Percentiles rank a stretch among this genome's conserved stretches.
phyloP scores from a whole-genome alignment of 2,888 invertebrate species.

The Plutella xylostella region DNA sequence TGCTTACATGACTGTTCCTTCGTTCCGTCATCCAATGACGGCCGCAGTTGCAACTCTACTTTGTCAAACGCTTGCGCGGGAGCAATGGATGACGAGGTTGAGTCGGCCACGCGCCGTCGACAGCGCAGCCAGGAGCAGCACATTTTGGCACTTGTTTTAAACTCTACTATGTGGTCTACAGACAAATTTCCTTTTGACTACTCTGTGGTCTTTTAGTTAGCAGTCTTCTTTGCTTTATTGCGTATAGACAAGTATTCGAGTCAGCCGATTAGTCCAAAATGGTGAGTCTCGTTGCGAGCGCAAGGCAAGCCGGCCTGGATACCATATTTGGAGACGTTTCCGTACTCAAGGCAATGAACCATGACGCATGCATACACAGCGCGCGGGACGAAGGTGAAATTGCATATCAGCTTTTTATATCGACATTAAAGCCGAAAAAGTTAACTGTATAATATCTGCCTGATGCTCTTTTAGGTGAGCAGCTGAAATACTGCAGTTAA shows the following conservation, averaged over 20 bases:
- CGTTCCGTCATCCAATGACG: background rate
- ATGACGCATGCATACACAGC: slow-evolving; percentile 44
- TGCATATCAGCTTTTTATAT: slow-evolving; percentile 16
- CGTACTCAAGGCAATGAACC: slow-evolving; percentile 66
- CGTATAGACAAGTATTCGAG: background rate
- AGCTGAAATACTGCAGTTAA: too few species aligned
- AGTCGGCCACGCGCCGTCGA: slow-evolving; percentile 48
- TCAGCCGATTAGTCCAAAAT: slow-evolving; percentile 45
- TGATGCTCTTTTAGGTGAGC: too few species aligned
- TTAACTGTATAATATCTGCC: too few species aligned
- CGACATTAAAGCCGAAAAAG: too few species aligned
- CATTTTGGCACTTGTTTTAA: slow-evolving; percentile 37
- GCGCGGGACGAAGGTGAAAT: slow-evolving; percentile 26
- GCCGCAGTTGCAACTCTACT: slow-evolving; percentile 13
- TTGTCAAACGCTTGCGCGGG: slow-evolving; percentile 44
- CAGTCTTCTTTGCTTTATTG: background rate
- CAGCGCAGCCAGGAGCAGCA: slow-evolving; percentile 62
- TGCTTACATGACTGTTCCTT: slow-evolving; percentile 47
- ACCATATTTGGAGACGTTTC: slow-evolving; percentile 65
- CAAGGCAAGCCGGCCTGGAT: slow-evolving; percentile 50
- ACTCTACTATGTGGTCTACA: background rate
- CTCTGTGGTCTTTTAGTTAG: too few species aligned
- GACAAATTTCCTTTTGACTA: too few species aligned
- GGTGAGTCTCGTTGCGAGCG: slow-evolving; percentile 49
- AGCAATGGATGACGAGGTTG: slow-evolving; percentile 29